Conservation (phyloP, 1,140 invertebrate genomes). For the Maconellicoccus hirsutus region DNA sequence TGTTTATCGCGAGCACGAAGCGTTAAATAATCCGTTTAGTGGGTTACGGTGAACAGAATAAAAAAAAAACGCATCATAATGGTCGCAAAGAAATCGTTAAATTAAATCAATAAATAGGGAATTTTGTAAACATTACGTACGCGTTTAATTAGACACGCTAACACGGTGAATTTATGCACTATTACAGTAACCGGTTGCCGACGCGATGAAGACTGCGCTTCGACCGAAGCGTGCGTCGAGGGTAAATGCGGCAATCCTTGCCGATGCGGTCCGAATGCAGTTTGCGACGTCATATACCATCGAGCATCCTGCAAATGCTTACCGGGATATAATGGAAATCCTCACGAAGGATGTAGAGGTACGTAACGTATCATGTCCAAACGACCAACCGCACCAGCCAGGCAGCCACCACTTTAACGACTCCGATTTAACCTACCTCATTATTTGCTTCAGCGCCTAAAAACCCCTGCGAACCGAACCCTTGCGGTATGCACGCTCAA, state of each 20-base stretch:
- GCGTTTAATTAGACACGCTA: background rate
- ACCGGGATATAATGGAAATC: conserved; percentile 58
- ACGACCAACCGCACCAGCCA: too few relatives aligned
- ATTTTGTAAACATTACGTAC: background rate
- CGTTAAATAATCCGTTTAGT: background rate
- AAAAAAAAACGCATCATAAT: background rate
- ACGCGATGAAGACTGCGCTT: conserved; percentile 52
- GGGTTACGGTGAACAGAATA: background rate
- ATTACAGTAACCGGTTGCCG: conserved; percentile 50
- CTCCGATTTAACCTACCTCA: background rate
- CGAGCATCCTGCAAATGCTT: conserved; percentile 62
- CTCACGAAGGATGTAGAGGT: conserved; percentile 40
- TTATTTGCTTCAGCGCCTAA: conserved; percentile 40
- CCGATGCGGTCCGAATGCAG: conserved; percentile 57
- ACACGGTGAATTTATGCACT: conserved; percentile 6
- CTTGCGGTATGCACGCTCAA: conserved; percentile 68
- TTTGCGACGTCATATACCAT: conserved; percentile 64
- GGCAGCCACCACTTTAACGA: too few relatives aligned
- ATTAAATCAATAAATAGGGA: background rate
- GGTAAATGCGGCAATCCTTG: conserved; percentile 61
- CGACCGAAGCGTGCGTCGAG: conserved; percentile 59
- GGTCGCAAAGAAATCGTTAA: too few relatives aligned
- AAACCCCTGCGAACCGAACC: conserved; percentile 68
- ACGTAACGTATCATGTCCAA: conserved; percentile 13
- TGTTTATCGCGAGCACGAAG: background rate